These are phyloP conservation scores for Psammodynastes pulverulentus DNA, from an alignment of 2,113 vertebrate species.

Conservation along the genomic window DNA sequence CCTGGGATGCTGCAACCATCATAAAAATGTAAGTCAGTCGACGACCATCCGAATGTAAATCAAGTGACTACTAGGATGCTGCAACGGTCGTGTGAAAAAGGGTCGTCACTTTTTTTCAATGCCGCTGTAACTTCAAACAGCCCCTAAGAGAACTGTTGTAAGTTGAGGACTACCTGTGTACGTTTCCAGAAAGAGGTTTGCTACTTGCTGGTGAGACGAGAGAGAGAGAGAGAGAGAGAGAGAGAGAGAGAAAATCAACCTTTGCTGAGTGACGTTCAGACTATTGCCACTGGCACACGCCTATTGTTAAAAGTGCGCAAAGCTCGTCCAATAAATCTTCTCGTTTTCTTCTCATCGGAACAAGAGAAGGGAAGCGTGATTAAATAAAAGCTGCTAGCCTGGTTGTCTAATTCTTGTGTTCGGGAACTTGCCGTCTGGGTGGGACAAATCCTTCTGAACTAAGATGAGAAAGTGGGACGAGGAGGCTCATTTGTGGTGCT, in stretches of 20 bases:
- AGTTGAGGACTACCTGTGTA: neutral
- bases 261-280: neutral
- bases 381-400: no score
- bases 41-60: neutral
- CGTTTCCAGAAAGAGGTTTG: neutral
- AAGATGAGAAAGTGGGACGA: neutral
- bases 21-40: neutral
- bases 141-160: neutral
- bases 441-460: neutral
- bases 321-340: neutral
- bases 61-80: neutral
- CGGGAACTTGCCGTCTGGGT: neutral
- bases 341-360: neutral
- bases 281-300: fast-evolving
- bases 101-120: neutral
- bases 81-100: no score
- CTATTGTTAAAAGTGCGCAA: neutral
- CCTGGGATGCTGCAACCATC: neutral
- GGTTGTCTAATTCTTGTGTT: neutral
- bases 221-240: no score
- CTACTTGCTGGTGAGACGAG: neutral
- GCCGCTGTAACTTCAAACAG: neutral
- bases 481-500: neutral
- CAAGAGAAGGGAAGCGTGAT: no score
- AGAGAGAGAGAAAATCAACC: neutral